Evolutionary conservation across 37 sponge, comb jelly and placozoan genomes (phyloP).

Genomic region (Cladorhizidae sp.): DNA sequence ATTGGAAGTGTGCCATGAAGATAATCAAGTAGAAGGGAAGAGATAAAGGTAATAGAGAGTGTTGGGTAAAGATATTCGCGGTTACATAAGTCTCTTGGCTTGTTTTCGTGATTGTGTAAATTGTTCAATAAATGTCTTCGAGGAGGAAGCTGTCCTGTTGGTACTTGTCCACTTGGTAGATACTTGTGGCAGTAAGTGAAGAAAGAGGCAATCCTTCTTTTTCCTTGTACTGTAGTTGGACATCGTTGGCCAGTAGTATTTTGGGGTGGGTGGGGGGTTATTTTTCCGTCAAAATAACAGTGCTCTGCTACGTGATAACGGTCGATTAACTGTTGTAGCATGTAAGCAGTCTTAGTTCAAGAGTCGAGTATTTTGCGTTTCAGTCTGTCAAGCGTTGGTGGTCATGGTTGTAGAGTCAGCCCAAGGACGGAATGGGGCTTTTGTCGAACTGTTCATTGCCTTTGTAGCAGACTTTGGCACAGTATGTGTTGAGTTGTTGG

Average conservation of each 20-base stretch:
- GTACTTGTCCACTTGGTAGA: too few species aligned
- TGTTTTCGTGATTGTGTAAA: background rate
- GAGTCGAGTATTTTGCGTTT: background rate
- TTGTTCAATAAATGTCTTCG: constrained; percentile 5
- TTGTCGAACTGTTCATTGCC: constrained; percentile 25
- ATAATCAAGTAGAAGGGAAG: background rate
- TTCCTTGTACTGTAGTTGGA: background rate
- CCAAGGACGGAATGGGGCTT: constrained; percentile 84
- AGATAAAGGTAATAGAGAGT: background rate
- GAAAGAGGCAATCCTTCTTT: too few species aligned
- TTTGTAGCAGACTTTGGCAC: constrained; percentile 39
- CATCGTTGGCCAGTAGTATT: background rate
- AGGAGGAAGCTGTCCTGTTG: background rate
- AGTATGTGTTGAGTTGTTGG: background rate
- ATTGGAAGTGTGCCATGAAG: constrained; percentile 14
- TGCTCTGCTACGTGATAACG: background rate
- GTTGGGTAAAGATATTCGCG: background rate
- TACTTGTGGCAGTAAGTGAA: too few species aligned
- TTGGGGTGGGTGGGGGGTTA: too few species aligned
- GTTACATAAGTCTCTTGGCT: constrained; percentile 20
- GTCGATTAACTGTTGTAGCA: constrained; percentile 6
- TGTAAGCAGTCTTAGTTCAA: background rate
- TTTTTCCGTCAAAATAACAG: background rate
- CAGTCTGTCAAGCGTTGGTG: constrained; percentile 28
- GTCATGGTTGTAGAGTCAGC: constrained; percentile 23